A percentile compares a stretch with the other conserved stretches of the same genome.
phyloP scores from a whole-genome alignment of 2,888 invertebrate genomes.

The Drosophila heteroneura region DNA sequence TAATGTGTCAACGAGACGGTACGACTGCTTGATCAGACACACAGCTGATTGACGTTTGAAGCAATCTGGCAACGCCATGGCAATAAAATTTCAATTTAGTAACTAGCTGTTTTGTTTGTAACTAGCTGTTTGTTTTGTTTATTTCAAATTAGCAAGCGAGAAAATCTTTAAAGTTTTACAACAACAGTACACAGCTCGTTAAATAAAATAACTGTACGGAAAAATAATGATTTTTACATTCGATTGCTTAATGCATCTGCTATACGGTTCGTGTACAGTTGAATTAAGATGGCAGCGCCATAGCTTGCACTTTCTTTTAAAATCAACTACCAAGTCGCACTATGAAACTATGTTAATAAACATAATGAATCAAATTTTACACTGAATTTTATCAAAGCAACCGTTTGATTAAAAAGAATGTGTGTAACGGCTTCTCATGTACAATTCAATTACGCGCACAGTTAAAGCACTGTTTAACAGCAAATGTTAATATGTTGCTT shows the following conservation, averaged over 20 bases:
- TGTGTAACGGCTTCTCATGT: not conserved
- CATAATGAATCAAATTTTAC: not conserved
- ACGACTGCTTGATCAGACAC: slow-evolving; percentile 53
- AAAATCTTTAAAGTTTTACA: not conserved
- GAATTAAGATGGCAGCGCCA: not conserved
- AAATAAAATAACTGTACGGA: not conserved
- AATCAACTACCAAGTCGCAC: not conserved
- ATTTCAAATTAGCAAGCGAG: not conserved
- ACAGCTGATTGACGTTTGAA: slow-evolving; percentile 31
- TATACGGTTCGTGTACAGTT: not conserved
- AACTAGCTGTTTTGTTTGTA: no score
- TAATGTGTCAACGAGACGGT: slow-evolving; percentile 62
- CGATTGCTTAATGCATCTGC: not conserved
- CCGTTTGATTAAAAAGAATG: not conserved
- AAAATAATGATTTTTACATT: not conserved
- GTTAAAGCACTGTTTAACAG: not conserved
- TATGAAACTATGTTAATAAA: not conserved
- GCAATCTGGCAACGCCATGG: slow-evolving; percentile 20
- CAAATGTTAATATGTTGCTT: not conserved
- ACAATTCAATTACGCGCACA: not conserved
- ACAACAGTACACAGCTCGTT: not conserved
- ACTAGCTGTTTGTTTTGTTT: not conserved
- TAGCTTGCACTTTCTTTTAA: not conserved
- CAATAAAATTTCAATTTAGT: not conserved
- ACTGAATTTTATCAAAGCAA: not conserved